Evolutionary conservation across 2,113 vertebrate genomes (phyloP).

Genomic region (Neotragus pygmaeus): DNA sequence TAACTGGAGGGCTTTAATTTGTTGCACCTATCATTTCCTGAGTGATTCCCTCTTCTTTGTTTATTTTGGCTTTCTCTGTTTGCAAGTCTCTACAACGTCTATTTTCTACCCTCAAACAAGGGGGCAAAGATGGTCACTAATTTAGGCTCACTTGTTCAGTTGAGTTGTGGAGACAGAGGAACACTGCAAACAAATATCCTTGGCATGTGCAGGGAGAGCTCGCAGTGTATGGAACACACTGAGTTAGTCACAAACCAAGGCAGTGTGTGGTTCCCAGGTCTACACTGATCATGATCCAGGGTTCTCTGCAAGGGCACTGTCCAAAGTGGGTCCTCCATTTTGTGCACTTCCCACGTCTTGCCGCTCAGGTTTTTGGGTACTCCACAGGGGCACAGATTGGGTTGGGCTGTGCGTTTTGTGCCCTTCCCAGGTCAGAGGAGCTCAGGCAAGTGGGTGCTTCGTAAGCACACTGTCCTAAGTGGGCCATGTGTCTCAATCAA

Average conservation of each 20-base stretch:
- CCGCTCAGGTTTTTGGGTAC: not conserved
- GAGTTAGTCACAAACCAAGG: not conserved
- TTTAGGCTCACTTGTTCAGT: not conserved
- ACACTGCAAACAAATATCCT: not conserved
- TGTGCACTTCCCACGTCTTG: not conserved
- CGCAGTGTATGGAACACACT: not conserved
- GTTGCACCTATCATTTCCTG: not conserved
- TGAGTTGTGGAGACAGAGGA: not conserved
- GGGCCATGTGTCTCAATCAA: not conserved
- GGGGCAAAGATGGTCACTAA: rapidly evolving
- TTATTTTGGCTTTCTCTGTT: not conserved
- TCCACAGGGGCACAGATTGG: not conserved
- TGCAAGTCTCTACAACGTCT: not conserved
- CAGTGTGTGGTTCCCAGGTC: not conserved
- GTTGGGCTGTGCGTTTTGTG: not conserved
- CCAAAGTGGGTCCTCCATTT: not conserved
- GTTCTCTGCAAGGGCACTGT: not conserved
- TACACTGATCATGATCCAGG: not conserved
- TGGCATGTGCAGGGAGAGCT: not conserved
- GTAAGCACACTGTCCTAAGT: not conserved
- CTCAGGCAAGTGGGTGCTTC: not conserved
- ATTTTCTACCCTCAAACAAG: not conserved
- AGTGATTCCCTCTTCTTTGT: not conserved
- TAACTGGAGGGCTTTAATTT: not conserved
- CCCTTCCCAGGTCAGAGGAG: not conserved